Evolutionary conservation across 1,140 invertebrate species (phyloP).

Genomic region (Rhagoletis zephyria): DNA sequence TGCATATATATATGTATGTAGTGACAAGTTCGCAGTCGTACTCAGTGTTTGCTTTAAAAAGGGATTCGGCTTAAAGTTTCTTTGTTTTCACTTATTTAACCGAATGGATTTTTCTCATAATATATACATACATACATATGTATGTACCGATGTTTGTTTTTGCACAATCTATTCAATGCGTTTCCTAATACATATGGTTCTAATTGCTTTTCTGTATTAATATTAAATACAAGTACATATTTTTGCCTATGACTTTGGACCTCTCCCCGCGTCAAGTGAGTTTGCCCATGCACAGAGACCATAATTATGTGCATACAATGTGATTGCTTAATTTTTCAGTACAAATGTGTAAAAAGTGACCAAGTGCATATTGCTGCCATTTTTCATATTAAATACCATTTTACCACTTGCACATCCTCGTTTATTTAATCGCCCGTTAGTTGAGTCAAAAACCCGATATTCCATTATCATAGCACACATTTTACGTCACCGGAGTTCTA

Average conservation of each 20-base stretch:
- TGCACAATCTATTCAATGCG: no score
- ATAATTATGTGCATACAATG: neutral
- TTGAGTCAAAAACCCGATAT: neutral
- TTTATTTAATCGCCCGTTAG: slow-evolving; percentile 4
- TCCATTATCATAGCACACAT: neutral
- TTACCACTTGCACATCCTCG: slow-evolving; percentile 20
- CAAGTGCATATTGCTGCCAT: neutral
- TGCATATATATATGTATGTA: neutral
- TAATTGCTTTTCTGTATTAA: neutral
- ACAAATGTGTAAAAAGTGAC: neutral
- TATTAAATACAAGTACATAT: neutral
- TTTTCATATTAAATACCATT: neutral
- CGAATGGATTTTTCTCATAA: neutral
- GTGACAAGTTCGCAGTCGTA: neutral
- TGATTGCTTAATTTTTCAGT: slow-evolving; percentile 30
- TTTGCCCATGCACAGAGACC: neutral
- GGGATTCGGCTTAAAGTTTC: neutral
- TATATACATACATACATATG: slow-evolving; percentile 5
- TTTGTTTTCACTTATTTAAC: neutral
- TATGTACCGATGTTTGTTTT: no score
- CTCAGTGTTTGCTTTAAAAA: neutral
- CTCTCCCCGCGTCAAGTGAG: neutral
- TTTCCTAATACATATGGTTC: neutral
- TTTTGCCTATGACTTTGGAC: slow-evolving; percentile 25
- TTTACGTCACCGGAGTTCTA: neutral